These are phyloP conservation scores for Ophion ellenae DNA, from an alignment of 2,888 invertebrate genomes.

Conservation along the genomic window DNA sequence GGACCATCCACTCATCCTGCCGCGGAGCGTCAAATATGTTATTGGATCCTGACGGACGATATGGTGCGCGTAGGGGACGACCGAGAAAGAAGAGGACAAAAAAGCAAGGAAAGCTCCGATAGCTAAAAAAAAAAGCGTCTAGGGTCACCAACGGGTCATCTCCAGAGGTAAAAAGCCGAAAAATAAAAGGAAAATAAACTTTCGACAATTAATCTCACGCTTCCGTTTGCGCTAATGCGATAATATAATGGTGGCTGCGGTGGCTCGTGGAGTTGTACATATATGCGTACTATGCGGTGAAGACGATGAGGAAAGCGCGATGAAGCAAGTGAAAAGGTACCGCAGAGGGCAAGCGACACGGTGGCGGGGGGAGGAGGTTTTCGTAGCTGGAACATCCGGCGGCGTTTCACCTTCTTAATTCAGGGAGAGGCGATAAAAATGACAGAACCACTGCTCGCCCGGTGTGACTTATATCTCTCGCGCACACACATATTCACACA, in stretches of 20 bases:
- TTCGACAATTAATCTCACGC: constrained; percentile 37
- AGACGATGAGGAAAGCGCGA: constrained; percentile 52
- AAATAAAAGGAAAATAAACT: constrained; percentile 24
- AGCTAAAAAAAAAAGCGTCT: too few relatives aligned
- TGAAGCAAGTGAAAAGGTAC: constrained; percentile 61
- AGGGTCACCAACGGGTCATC: constrained; percentile 2
- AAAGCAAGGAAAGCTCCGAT: too few relatives aligned
- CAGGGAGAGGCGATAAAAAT: constrained; percentile 83
- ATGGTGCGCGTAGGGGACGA: constrained; percentile 55
- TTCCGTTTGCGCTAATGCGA: constrained; percentile 56
- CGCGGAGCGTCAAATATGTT: constrained; percentile 79
- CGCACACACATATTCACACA: constrained; percentile 63
- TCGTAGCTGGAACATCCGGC: constrained; percentile 67
- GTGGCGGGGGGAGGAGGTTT: constrained; percentile 67
- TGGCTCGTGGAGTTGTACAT: constrained; percentile 43
- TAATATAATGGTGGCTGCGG: constrained; percentile 41
- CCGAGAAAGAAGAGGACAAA: background rate
- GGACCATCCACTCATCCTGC: constrained; percentile 3
- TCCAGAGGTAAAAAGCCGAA: constrained; percentile 3
- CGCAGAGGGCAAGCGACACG: constrained; percentile 63
- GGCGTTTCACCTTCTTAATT: constrained; percentile 82
- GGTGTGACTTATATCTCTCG: constrained; percentile 83
- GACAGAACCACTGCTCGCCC: constrained; percentile 82
- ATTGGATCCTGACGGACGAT: constrained; percentile 77
- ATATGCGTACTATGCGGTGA: background rate